Base-by-base conservation (phyloP, 2,888 invertebrate species). In the Mimumesa dahlbomi region DNA sequence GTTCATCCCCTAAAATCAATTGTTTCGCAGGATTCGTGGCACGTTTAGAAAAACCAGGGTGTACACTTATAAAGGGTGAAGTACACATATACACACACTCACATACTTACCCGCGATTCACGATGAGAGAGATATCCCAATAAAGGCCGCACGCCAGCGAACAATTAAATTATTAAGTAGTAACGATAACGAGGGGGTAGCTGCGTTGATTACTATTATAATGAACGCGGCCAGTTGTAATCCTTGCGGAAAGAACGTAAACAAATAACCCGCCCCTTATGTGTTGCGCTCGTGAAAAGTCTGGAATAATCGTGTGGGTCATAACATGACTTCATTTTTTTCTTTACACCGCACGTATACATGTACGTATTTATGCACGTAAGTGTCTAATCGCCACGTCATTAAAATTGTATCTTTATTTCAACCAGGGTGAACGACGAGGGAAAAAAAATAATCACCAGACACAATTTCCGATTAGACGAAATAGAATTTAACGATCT, bases 151-250 rank as follows among this genome's bases (percentile, higher is more conserved):
- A 88, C 88, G 88, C 88, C 83, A 89, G 82, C 81, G 84, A 87
- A 87, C 88, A 88, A 89, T 89, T 89, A 88, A 88, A 89, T 88
- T 88, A 88, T 88, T 88, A 88, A 88, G 84, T 83, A 79, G 82
- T 82, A 82, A 81, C 86, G 88, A 88, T 88, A 88, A 88, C 87
- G 84, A 85, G 82, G 76, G n/a, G 79, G 76, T 74, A 42, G 38
- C 50, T 57, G 79, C 84, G 74, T 84, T 85, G 85, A 86, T 88
- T 88, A 85, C 83, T 84, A 82, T 85, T 85, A 84, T 85, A 86
- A 85, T 42, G 72, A 65, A 68, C 59, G 70, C 53, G 61, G 18
- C 53, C 69, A 66, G 59, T 46, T 34, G 18, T 63, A 58, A 71
- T 53, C 61, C 38, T 38, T 36, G 56, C 38, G 48, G 38, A 52